phyloP scores from a whole-genome alignment of 1,140 invertebrate species.

The Dendroctonus ponderosae region DNA sequence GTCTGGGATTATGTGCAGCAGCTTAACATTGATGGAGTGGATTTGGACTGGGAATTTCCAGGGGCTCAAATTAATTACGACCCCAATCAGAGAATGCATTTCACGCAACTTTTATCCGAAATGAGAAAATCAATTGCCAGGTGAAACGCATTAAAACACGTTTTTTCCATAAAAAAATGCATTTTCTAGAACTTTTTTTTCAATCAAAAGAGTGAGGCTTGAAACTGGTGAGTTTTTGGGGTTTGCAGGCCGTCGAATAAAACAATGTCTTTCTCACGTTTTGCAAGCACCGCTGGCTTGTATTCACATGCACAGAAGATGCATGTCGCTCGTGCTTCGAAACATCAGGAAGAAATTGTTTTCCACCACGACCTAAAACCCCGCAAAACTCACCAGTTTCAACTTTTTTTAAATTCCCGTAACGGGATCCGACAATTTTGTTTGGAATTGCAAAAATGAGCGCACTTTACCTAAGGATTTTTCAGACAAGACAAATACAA shows the following conservation, averaged over 20 bases:
- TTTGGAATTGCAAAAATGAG: neutral
- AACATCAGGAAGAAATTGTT: too few species aligned
- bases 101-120: conserved; percentile 69
- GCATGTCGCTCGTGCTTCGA: too few species aligned
- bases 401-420: neutral
- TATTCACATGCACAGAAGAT: too few species aligned
- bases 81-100: conserved; percentile 65
- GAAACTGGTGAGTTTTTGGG: too few species aligned
- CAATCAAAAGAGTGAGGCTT: too few species aligned
- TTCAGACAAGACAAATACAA: conserved; percentile 54
- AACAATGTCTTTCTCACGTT: too few species aligned
- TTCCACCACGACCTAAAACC: neutral
- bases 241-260: too few species aligned
- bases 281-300: too few species aligned
- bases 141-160: conserved; percentile 1
- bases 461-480: neutral
- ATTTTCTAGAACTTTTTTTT: neutral
- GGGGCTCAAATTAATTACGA: conserved; percentile 53
- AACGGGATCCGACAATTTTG: neutral
- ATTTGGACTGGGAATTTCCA: conserved; percentile 89
- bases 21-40: conserved; percentile 75
- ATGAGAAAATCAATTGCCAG: conserved; percentile 61
- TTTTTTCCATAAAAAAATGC: neutral
- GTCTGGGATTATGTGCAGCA: conserved; percentile 60
- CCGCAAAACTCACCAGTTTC: neutral